Base-by-base conservation (phyloP, 1,140 invertebrate species). In the Ctenoplectra terminalis region DNA sequence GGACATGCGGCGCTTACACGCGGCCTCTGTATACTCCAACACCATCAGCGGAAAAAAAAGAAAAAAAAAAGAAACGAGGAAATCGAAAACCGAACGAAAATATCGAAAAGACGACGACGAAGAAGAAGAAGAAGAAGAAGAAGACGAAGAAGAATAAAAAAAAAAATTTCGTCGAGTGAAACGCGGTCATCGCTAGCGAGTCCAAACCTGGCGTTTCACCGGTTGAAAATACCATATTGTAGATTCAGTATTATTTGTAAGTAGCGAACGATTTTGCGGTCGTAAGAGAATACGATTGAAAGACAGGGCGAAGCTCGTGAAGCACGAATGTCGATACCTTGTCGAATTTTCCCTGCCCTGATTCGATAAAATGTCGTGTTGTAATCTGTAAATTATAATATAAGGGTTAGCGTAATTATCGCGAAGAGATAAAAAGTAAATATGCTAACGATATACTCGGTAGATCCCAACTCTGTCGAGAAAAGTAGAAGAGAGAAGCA, bases 201-300 rank as follows among this genome's bases (percentile, higher is more conserved):
- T 61, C 60, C n/a, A 23, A 58, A 46, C 50, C 11, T 17, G 11
- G 23, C 58, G 20, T 80, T 73, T 11, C n/a, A 64, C 17, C 60
- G 70, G 70, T 58, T 75, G 48, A 79, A 76, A 64, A 84, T 84
- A 84, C 71, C 73, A 74, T 58, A 48, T 70, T 61, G 83, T 88
- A 88, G 84, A 80, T 86, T 85, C 87, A 88, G 87, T 88, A 88
- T 88, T 88, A 88, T 86, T 77, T 74, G 54, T 83, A 85, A 88
- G 83, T 50, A 73, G 48, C 67, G 66, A 66, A 60, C 63, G 80
- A 66, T 76, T 73, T 78, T 74, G 31, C 46, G 63, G 54, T 61
- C 34, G 31, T 34, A 52, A 50, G 29, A 17, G 48, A 61, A 46
- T n/a, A 72, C 17, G 13, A 67, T 17, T 7, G 48, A 3, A 23